A percentile compares a stretch with the other conserved stretches of the same genome.
Conservation (phyloP, 2,797 vertebrate species). For the Myotis pilosus region DNA sequence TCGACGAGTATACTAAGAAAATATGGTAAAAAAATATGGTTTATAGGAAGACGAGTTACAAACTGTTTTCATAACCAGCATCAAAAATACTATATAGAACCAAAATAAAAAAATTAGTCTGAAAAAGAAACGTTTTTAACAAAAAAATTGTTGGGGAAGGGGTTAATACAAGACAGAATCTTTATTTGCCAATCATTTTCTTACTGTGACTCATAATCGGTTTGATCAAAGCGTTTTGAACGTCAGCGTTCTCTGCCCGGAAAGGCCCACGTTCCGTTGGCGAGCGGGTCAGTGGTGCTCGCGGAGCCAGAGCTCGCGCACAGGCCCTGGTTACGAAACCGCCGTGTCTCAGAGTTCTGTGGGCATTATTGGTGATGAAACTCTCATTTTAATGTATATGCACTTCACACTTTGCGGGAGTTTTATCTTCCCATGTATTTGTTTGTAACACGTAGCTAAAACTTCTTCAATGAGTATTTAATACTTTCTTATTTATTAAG, state of each 20-base stretch:
- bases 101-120: too few relatives aligned
- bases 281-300: not conserved
- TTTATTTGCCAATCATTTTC: not conserved
- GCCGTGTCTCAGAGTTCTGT: not conserved
- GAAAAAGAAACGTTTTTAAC: too few relatives aligned
- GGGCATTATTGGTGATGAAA: not conserved
- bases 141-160: too few relatives aligned
- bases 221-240: not conserved
- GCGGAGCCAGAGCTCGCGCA: not conserved
- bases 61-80: too few relatives aligned
- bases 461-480: not conserved
- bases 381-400: not conserved
- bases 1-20: too few relatives aligned
- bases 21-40: too few relatives aligned
- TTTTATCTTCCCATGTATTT: not conserved
- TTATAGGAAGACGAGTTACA: too few relatives aligned
- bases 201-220: constrained; percentile 11
- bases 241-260: not conserved
- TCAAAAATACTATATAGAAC: too few relatives aligned
- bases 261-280: not conserved
- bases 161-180: not conserved
- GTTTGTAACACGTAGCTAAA: not conserved
- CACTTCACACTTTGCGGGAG: not conserved
- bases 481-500: constrained; percentile 16
- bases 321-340: not conserved